Base-by-base conservation (phyloP, 2,797 vertebrate species). In the Ptychobarbus kaznakovi region DNA sequence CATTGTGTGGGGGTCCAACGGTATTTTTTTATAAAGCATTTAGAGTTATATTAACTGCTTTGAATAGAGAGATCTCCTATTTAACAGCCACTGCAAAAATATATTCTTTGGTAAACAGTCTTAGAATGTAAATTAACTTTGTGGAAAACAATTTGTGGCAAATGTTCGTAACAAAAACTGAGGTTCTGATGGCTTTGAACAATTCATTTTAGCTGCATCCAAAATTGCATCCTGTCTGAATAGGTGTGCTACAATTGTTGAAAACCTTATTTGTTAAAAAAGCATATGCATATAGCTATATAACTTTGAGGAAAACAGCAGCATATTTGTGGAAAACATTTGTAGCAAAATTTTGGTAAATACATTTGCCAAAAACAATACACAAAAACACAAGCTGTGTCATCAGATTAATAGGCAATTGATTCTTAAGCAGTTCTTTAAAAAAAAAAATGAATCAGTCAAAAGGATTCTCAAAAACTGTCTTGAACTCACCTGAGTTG, bases 1-100 rank as follows among this genome's bases (percentile, higher is more conserved):
- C 91, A 88, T 90, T 90, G 87, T 80, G 75, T 82, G 90, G 83
- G 86, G 87, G 78, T 68, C 63, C 74, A 91, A 90, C 88, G 84
- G 87, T 91, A 32, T 49, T 49, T n/a, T 11, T 42, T 88, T 93
- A 90, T 93, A 90, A 90, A 93, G 86, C 13, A 32, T 53, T 49
- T 35, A 3, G 8, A 56, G 15, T 35, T 25, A n/a, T 25, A 56
- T 76, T 56, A 20, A 51, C 49, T 65, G 81, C 73, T 87, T 66
- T 70, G 44, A 42, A 70, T 56, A 70, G 46, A 70, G 13, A 65
- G 6, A 65, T 42, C 15, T 20, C 8, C 40, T 70, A 53, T 70
- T 56, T 38, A 35, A 46, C n/a, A 80, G 18, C 2, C 8, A n/a
- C 58, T 78, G 3, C 22, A 42, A 78, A 28, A 42, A 78, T 40